Evolutionary conservation across 2,888 invertebrate genomes (phyloP).

Genomic region (Baronia brevicornis): DNA sequence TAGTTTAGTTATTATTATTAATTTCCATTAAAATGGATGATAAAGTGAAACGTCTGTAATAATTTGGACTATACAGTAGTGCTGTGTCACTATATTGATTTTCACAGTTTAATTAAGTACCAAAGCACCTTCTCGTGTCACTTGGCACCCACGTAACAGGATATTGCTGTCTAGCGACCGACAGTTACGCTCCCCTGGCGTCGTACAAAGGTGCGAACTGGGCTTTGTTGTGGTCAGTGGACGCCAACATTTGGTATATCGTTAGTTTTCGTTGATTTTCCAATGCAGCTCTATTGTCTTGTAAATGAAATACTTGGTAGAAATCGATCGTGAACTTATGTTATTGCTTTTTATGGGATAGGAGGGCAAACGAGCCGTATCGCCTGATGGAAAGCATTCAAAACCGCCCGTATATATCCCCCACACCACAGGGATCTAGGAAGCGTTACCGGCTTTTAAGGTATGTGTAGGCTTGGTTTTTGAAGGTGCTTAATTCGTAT

Average conservation of each 20-base stretch:
- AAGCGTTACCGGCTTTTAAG: too few species aligned
- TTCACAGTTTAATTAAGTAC: slow-evolving; percentile 3
- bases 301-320: slow-evolving; percentile 9
- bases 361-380: background rate
- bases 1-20: too few species aligned
- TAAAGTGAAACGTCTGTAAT: too few species aligned
- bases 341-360: slow-evolving; percentile 16
- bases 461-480: too few species aligned
- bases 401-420: too few species aligned
- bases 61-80: too few species aligned
- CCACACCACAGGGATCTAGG: too few species aligned
- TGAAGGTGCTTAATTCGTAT: too few species aligned
- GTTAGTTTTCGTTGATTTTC: slow-evolving; percentile 20
- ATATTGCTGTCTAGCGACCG: slow-evolving; percentile 53
- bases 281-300: slow-evolving; percentile 14
- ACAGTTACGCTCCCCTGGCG: slow-evolving; percentile 44
- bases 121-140: slow-evolving; percentile 15
- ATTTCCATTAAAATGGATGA: too few species aligned
- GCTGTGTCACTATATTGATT: background rate
- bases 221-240: slow-evolving; percentile 50
- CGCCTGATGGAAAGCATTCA: too few species aligned
- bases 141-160: slow-evolving; percentile 39
- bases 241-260: slow-evolving; percentile 36
- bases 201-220: slow-evolving; percentile 48
- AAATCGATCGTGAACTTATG: too few species aligned